Percentiles rank a stretch among this genome's conserved stretches.
Conservation (phyloP, 2,888 invertebrate species). For the Girardia tigrina region DNA sequence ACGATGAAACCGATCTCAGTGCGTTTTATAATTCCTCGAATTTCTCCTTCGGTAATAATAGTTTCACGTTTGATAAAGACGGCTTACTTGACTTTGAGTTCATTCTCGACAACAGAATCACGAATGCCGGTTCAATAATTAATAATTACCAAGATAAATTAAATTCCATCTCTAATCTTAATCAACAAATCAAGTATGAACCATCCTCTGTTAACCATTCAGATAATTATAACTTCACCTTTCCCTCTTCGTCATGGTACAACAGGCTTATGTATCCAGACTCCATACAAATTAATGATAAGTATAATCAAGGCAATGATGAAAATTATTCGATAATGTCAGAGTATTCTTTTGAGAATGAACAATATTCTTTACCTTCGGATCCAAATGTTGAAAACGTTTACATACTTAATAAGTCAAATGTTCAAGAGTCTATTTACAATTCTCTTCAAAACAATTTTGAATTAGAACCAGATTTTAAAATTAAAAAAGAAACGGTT, state of each 20-base stretch:
- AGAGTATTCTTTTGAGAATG: not conserved
- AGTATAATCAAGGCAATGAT: not conserved
- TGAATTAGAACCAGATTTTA: not conserved
- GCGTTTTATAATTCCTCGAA: not conserved
- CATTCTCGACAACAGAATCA: slow-evolving; percentile 10
- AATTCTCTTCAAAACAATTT: not conserved
- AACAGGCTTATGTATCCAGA: slow-evolving; percentile 8
- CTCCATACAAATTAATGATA: not conserved
- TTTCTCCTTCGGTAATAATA: not conserved
- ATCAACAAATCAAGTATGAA: slow-evolving; percentile 12
- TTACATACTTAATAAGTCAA: not conserved
- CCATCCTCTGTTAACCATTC: not conserved
- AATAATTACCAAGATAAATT: slow-evolving; percentile 13
- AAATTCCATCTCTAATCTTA: not conserved
- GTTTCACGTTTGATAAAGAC: slow-evolving; percentile 6
- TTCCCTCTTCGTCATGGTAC: not conserved
- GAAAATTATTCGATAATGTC: not conserved
- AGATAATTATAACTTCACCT: slow-evolving; percentile 19
- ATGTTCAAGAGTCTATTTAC: slow-evolving; percentile 2
- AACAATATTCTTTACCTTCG: not conserved
- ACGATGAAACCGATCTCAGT: not conserved
- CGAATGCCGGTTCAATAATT: not conserved
- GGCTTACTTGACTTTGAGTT: slow-evolving; percentile 7
- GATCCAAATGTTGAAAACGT: not conserved
- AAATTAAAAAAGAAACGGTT: slow-evolving; percentile 11